Evolutionary conservation across 2,797 vertebrate species (phyloP).

Genomic region (Sorex maritimensis): DNA sequence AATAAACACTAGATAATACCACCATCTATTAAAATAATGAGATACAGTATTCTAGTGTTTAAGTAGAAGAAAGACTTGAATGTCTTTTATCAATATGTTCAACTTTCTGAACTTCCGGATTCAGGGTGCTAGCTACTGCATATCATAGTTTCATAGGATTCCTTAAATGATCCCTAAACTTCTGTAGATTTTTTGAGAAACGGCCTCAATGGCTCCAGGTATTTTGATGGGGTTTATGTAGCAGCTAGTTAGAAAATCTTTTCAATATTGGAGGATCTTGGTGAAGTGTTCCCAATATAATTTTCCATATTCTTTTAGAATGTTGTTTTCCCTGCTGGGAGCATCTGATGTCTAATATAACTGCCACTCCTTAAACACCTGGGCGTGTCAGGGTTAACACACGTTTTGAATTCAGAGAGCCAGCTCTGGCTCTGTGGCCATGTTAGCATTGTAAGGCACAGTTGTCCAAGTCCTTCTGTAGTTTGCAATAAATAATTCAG

Average conservation of each 20-base stretch:
- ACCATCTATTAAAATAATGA: neutral
- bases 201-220: neutral
- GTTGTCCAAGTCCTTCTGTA: neutral
- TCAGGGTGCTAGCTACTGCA: neutral
- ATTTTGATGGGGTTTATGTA: neutral
- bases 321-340: neutral
- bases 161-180: neutral
- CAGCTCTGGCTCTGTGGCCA: neutral
- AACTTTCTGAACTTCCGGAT: neutral
- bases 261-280: neutral
- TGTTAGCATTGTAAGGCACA: neutral
- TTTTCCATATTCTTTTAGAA: neutral
- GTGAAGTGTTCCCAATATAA: neutral
- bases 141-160: neutral
- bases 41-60: neutral
- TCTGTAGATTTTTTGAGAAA: conserved; percentile 8
- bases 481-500: neutral
- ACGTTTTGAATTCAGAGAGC: neutral
- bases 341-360: neutral
- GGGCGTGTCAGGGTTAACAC: neutral
- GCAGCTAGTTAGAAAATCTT: neutral
- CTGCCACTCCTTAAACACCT: no score
- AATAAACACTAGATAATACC: neutral
- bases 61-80: neutral
- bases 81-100: neutral